Evolutionary conservation across 2,113 vertebrate genomes (phyloP).

Genomic region (Plecturocebus donacophilus): DNA sequence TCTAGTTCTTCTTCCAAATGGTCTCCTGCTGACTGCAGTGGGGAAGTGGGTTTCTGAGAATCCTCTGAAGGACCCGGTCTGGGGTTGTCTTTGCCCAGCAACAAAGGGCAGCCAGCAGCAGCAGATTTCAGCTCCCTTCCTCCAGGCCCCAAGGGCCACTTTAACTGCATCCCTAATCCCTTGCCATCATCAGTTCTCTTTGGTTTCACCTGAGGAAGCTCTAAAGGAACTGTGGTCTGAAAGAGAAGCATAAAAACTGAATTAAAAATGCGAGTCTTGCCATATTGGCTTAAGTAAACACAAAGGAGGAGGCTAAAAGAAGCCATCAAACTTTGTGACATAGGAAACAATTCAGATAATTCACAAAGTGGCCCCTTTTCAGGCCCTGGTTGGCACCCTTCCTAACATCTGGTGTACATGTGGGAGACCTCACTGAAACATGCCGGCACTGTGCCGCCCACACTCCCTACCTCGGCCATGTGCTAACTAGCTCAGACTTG

Average conservation of each 20-base stretch:
- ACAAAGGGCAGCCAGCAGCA: background rate
- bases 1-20: conserved; percentile 92
- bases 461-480: background rate
- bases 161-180: conserved; percentile 70
- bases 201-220: conserved; percentile 87
- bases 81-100: conserved; percentile 47
- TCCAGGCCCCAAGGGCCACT: conserved; percentile 37
- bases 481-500: background rate
- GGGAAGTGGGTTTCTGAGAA: background rate
- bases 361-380: background rate
- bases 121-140: background rate
- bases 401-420: background rate
- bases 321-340: background rate
- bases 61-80: background rate
- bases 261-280: background rate
- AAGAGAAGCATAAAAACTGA: background rate
- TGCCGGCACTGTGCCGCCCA: fast-evolving
- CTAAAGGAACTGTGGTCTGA: conserved; percentile 88
- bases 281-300: background rate
- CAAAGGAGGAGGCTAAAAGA: background rate
- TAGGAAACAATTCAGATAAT: background rate
- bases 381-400: background rate
- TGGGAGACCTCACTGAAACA: background rate
- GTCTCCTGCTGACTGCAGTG: conserved; percentile 73
- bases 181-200: conserved; percentile 79